Evolutionary conservation across 2,888 invertebrate species (phyloP), one percentile per base, ranked within the genome.

Genomic region (Neoscelio sp.): DNA sequence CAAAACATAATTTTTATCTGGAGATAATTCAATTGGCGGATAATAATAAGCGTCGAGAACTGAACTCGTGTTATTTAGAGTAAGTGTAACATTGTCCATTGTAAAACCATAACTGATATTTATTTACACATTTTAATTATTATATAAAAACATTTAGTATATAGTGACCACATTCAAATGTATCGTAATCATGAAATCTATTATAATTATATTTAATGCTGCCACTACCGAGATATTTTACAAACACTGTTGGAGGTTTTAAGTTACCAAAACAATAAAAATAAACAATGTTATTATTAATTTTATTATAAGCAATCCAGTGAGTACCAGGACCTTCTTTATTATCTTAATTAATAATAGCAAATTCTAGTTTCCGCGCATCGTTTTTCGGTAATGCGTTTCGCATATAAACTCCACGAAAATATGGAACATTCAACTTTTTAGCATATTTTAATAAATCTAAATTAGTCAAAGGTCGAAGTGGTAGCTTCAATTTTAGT

Each of bases 211-310:
- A 87, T 17, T 50, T 71, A 5, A 18, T 67, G 23, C 73, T 35
- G 46, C 35, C 48, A 40, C 7, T 2, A 4, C 46, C 40, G 17
- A 78, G 17, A 42, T 88, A 87, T 17, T 81, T 82, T 5, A 85
- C 67, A n/a, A 88, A 62, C 82, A 88, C 87, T 46, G 58, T 26
- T 0, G 87, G 87, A 1, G 88, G 88, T 42, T 80, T 81, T 17
- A 89, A 80, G 78, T 89, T 85, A 17, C 89, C 89, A 78, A 87
- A 90, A 62, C 87, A 88, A 73, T 90, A 88, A 83, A 86, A 90
- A 78, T 89, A 90, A 38, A 83, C 77, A 15, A 86, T 81, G 26
- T 83, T 44, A 58, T 85, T 65, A 18, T 80, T 79, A 1, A 81
- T 70, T 81, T 89, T 89, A 30, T 70, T 82, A 79, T 87, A 44